phyloP scores from a whole-genome alignment of 1,140 invertebrate species.

The Tetragonula clypearis region DNA sequence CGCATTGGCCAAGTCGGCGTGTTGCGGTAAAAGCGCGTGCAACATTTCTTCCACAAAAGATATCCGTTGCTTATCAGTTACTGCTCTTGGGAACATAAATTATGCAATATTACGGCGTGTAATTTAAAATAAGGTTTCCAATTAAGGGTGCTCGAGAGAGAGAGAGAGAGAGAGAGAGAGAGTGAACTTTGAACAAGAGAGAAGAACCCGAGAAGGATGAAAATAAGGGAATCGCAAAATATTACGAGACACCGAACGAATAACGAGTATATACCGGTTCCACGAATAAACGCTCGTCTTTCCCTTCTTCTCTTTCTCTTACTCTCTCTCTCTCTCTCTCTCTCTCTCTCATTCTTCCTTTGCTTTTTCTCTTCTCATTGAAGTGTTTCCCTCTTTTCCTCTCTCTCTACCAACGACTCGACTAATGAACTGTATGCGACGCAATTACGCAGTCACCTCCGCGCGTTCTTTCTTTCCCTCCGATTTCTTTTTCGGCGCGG shows the following conservation, averaged over 20 bases:
- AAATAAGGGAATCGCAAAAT: constrained; percentile 61
- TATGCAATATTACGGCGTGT: constrained; percentile 64
- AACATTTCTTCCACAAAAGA: not conserved
- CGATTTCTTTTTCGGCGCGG: not conserved
- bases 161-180: not conserved
- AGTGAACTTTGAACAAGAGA: too few species aligned
- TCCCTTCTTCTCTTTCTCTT: constrained; percentile 3
- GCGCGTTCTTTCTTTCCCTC: constrained; percentile 17
- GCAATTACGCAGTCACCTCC: constrained; percentile 59
- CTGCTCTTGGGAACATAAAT: constrained; percentile 56
- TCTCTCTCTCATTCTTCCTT: not conserved
- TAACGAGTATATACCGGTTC: constrained; percentile 57
- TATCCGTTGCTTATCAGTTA: not conserved
- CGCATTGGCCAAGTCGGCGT: not conserved
- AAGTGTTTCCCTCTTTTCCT: not conserved
- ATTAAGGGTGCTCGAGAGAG: constrained; percentile 56
- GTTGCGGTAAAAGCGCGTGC: not conserved
- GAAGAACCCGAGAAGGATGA: not conserved
- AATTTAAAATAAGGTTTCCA: constrained; percentile 68
- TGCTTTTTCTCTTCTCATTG: not conserved
- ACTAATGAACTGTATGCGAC: constrained; percentile 63
- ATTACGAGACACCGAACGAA: constrained; percentile 65
- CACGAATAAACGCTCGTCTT: constrained; percentile 57
- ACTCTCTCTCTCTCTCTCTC: not conserved
- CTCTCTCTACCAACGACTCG: constrained; percentile 31